Evolutionary conservation across 2,113 vertebrate genomes (phyloP).

Genomic region (Acrocephalus arundinaceus): DNA sequence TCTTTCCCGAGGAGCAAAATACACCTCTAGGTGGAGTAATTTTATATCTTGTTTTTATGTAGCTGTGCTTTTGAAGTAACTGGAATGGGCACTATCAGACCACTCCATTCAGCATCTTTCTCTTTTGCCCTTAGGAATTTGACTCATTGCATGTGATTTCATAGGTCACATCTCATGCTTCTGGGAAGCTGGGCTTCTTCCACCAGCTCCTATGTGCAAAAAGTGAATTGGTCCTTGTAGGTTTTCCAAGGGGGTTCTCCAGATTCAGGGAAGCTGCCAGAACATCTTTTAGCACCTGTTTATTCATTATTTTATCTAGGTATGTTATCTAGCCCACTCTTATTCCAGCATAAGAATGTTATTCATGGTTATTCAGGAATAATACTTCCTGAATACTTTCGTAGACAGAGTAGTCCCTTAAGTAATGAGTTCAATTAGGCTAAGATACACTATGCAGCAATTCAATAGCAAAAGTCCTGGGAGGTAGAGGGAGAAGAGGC

Average conservation of each 20-base stretch:
- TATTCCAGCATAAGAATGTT: neutral
- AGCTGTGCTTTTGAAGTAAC: neutral
- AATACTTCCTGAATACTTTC: conserved; percentile 35
- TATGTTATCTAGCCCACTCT: neutral
- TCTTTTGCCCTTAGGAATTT: neutral
- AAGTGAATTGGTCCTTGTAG: neutral
- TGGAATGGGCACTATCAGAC: neutral
- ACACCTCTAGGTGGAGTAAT: accelerated
- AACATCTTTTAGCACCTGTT: neutral
- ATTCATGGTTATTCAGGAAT: neutral
- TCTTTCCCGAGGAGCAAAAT: neutral
- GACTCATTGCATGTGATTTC: neutral
- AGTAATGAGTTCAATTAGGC: conserved; percentile 56
- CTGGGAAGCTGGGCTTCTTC: neutral
- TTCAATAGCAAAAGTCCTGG: conserved; percentile 54
- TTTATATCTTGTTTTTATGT: neutral
- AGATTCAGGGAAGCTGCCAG: neutral
- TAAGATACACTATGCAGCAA: conserved; percentile 39
- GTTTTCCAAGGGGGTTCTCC: neutral
- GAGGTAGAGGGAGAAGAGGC: neutral
- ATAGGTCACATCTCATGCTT: neutral
- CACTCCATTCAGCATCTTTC: accelerated
- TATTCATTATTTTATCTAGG: neutral
- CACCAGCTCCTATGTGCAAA: neutral
- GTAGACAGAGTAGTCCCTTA: conserved; percentile 41